Evolutionary conservation across 2,113 vertebrate species (phyloP), one percentile per base, ranked within the genome.

Genomic region (Penelope pileata): DNA sequence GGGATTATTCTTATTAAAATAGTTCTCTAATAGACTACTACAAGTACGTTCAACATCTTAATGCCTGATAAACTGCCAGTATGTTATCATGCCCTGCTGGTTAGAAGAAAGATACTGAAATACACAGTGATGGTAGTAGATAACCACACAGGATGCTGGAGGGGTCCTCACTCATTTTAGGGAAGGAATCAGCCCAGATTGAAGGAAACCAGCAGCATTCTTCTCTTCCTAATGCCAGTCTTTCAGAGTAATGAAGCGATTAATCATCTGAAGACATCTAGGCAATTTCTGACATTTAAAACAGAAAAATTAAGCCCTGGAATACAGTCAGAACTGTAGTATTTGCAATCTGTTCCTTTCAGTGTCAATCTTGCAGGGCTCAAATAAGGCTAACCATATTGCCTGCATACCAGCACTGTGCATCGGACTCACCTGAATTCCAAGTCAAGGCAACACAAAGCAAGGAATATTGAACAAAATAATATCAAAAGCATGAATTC

Each of bases 321-420:
- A 56, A 74, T 48, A 47, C 0, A 78, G 43, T 66, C 58, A 79
- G 26, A 27, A 51, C 36, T 34, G 23, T 3, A 60, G 14, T 58
- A 30, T 36, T 80, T 66, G 8, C 67, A 83, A 69, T 10, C 8
- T 2, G 0, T 16, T 78, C 19, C 30, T 72, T 72, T 85, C 26
- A 8, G 43, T 26, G 29, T 56, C 34, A 51, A 0, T 24, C 66
- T 42, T 36, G n/a, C 3, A 9, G 23, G 85, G 56, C 24, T 83
- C 23, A 56, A 9, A 47, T 42, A 63, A 79, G 7, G 24, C 36
- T 23, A 29, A n/a, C 4, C 5, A 16, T 6, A 34, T 42, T 59
- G 26, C 43, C 32, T 0, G 0, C 6, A 16, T 32, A 4, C 24
- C 40, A 47, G 17, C n/a, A 63, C 6, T 43, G 27, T 0, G 1